Percentiles rank a stretch among this genome's conserved stretches.
Conservation (phyloP, 2,113 vertebrate genomes). For the Myxocyprinus asiaticus region DNA sequence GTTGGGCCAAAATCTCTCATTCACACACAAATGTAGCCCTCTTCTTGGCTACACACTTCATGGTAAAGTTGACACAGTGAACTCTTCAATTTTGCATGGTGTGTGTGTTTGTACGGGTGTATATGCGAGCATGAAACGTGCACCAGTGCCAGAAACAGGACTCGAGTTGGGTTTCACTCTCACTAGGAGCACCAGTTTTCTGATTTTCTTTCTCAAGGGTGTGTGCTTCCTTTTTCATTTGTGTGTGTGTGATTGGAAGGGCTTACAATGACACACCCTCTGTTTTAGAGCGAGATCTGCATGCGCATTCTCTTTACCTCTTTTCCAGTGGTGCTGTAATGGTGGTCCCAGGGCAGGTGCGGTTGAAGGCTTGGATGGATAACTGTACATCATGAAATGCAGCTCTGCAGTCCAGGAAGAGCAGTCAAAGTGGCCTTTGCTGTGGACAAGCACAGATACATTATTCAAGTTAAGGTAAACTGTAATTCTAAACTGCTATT, state of each 20-base stretch:
- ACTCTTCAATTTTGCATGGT: conserved; percentile 11
- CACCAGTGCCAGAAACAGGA: conserved; percentile 26
- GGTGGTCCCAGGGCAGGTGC: conserved; percentile 39
- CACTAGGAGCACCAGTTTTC: conserved; percentile 39
- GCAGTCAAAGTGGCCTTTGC: not conserved
- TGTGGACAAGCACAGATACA: not conserved
- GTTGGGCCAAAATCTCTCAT: not conserved
- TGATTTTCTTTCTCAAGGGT: conserved; percentile 52
- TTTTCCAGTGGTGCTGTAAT: conserved; percentile 40
- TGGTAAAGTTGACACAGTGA: not conserved
- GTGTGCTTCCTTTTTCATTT: conserved; percentile 49
- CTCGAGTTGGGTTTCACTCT: conserved; percentile 31
- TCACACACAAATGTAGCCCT: not conserved
- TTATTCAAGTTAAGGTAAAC: not conserved
- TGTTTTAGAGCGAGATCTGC: conserved; percentile 29
- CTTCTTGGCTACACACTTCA: not conserved
- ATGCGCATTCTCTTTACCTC: conserved; percentile 42
- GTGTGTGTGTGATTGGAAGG: conserved; percentile 39
- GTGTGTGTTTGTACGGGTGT: conserved; percentile 7
- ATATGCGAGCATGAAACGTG: conserved; percentile 9
- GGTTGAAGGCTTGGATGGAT: no score
- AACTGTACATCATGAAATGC: no score
- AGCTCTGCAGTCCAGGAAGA: not conserved
- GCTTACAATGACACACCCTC: conserved; percentile 42
- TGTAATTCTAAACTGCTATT: not conserved